Percentiles rank a stretch among this genome's conserved stretches.
Conservation (phyloP, 2,888 invertebrate genomes). For the Seladonia tumulorum region DNA sequence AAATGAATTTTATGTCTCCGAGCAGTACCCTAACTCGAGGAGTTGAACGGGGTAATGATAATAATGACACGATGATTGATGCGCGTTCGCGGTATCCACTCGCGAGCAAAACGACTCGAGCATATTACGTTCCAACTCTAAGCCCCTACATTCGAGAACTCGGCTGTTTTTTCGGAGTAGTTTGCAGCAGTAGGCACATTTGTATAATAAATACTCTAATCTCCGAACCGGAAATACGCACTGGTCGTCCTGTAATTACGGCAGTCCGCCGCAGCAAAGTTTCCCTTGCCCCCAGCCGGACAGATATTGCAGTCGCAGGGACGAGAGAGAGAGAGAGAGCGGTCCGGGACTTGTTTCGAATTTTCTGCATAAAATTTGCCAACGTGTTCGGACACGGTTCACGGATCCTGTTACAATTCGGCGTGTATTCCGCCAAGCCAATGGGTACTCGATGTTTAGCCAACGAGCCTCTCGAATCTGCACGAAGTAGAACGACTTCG, state of each 20-base stretch:
- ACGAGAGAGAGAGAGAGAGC: neutral
- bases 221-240: neutral
- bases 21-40: neutral
- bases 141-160: neutral
- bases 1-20: neutral
- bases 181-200: neutral
- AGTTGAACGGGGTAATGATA: neutral
- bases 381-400: neutral
- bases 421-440: neutral
- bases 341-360: neutral
- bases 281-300: neutral
- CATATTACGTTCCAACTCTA: neutral
- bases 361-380: neutral
- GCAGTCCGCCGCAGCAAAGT: neutral
- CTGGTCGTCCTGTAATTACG: neutral
- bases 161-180: neutral
- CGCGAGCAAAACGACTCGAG: neutral
- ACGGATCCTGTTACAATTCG: neutral
- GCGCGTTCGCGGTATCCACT: neutral
- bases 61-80: neutral
- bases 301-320: neutral
- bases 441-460: neutral
- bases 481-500: neutral
- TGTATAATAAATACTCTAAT: constrained; percentile 8
- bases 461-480: neutral